A percentile compares a stretch with the other conserved stretches of the same genome.
Conservation (phyloP, 1,140 invertebrate genomes). For the Drosophila rufa region DNA sequence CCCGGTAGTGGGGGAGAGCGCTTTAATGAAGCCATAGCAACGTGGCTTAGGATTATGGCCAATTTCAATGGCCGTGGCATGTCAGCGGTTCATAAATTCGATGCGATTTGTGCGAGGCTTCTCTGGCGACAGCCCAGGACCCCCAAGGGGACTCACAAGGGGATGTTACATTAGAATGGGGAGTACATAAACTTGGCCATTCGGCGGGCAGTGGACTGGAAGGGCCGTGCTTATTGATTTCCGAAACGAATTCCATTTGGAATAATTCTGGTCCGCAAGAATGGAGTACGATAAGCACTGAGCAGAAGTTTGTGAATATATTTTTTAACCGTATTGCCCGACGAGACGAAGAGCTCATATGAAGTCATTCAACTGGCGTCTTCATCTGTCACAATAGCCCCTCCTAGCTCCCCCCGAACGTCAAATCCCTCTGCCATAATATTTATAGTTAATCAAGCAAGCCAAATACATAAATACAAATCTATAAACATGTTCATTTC, state of each 20-base stretch:
- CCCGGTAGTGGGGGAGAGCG: conserved; percentile 27
- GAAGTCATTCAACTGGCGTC: conserved; percentile 29
- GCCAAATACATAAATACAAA: conserved; percentile 77
- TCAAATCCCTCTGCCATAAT: conserved; percentile 70
- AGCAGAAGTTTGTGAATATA: conserved; percentile 9
- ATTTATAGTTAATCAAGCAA: conserved; percentile 82
- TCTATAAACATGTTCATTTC: conserved; percentile 74
- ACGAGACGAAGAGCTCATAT: conserved; percentile 1
- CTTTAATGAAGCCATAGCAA: conserved; percentile 75
- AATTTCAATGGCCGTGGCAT: conserved; percentile 69
- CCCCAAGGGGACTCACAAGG: background rate
- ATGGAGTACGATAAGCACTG: background rate
- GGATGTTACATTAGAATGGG: conserved; percentile 34
- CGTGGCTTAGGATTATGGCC: conserved; percentile 65
- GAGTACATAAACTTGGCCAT: conserved; percentile 29
- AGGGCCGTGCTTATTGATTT: conserved; percentile 12
- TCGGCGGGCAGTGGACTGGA: conserved; percentile 4
- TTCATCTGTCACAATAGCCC: conserved; percentile 10
- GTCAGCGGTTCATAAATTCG: conserved; percentile 73
- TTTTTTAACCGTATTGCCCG: conserved; percentile 6
- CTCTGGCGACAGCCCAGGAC: conserved; percentile 1
- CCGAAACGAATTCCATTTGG: conserved; percentile 9
- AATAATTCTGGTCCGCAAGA: background rate
- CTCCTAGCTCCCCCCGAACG: conserved; percentile 1
- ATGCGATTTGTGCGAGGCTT: conserved; percentile 44